Evolutionary conservation across 2,888 invertebrate genomes (phyloP).

Genomic region (Sylvicola cinctus): DNA sequence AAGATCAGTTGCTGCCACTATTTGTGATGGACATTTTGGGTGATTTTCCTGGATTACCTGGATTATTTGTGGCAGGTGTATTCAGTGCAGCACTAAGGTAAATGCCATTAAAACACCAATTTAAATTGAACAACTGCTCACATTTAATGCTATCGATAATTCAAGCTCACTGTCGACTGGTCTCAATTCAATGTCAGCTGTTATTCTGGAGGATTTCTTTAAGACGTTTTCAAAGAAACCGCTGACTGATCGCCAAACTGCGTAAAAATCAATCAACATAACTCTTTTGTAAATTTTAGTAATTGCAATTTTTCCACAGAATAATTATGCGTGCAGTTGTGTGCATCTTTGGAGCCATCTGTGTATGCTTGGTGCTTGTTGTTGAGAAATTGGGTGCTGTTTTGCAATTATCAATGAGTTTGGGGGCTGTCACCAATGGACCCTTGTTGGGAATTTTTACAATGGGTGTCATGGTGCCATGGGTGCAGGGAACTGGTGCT

Average conservation of each 20-base stretch:
- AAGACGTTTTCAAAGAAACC: slow-evolving; percentile 30
- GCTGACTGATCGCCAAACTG: slow-evolving; percentile 33
- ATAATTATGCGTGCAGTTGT: slow-evolving; percentile 43
- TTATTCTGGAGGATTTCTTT: slow-evolving; percentile 49
- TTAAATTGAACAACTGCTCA: background rate
- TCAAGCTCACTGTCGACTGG: slow-evolving; percentile 55
- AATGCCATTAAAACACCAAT: background rate
- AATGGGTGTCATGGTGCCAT: slow-evolving; percentile 45
- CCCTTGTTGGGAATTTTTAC: slow-evolving; percentile 46
- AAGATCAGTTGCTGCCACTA: slow-evolving; percentile 61
- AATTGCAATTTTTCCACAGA: slow-evolving; percentile 5
- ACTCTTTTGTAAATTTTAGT: background rate
- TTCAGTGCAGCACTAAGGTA: slow-evolving; percentile 78
- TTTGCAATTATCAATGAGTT: slow-evolving; percentile 42
- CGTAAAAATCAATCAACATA: slow-evolving; percentile 12
- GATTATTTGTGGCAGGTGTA: slow-evolving; percentile 74
- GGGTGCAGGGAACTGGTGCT: slow-evolving; percentile 37
- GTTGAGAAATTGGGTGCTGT: slow-evolving; percentile 48
- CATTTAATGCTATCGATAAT: slow-evolving; percentile 5
- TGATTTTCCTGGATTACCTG: slow-evolving; percentile 59
- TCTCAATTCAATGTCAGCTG: slow-evolving; percentile 54
- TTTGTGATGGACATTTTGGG: slow-evolving; percentile 71
- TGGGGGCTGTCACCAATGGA: slow-evolving; percentile 42
- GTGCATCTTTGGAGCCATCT: slow-evolving; percentile 37
- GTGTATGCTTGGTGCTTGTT: slow-evolving; percentile 37